These are phyloP conservation scores for Montipora capricornis DNA, from an alignment of 64 coral and sea anemone species.

Conservation along the genomic window DNA sequence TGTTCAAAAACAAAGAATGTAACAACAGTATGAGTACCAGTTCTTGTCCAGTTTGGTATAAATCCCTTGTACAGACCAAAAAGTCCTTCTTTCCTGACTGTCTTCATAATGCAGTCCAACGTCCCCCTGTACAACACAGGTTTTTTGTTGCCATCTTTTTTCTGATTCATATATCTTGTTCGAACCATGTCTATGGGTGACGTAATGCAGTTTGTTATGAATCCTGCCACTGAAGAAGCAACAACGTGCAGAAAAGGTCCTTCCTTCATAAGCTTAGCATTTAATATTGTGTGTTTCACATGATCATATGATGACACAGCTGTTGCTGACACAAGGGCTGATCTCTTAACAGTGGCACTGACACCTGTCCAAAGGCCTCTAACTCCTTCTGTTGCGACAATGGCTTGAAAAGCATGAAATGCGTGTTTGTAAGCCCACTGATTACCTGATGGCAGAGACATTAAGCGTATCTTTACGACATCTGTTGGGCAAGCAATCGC, in stretches of 20 bases:
- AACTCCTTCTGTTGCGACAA: conserved; percentile 71
- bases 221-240: conserved; percentile 74
- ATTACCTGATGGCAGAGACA: conserved; percentile 44
- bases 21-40: conserved; percentile 82
- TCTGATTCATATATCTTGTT: conserved; percentile 89
- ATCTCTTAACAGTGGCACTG: conserved; percentile 78
- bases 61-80: conserved; percentile 91
- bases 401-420: conserved; percentile 71
- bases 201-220: conserved; percentile 64
- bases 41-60: conserved; percentile 91
- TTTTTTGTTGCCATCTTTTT: conserved; percentile 64
- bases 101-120: conserved; percentile 78
- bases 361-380: conserved; percentile 83
- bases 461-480: conserved; percentile 78
- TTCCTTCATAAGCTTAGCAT: conserved; percentile 77
- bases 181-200: conserved; percentile 87
- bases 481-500: conserved; percentile 78
- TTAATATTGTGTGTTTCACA: conserved; percentile 76
- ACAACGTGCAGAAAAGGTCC: conserved; percentile 76
- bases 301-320: conserved; percentile 88
- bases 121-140: conserved; percentile 68
- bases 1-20: conserved; percentile 93
- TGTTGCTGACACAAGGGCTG: conserved; percentile 80
- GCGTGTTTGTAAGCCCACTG: conserved; percentile 66
- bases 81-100: conserved; percentile 69